phyloP scores from a whole-genome alignment of 92 coral and sea anemone species.

The Paragorgia papillata region DNA sequence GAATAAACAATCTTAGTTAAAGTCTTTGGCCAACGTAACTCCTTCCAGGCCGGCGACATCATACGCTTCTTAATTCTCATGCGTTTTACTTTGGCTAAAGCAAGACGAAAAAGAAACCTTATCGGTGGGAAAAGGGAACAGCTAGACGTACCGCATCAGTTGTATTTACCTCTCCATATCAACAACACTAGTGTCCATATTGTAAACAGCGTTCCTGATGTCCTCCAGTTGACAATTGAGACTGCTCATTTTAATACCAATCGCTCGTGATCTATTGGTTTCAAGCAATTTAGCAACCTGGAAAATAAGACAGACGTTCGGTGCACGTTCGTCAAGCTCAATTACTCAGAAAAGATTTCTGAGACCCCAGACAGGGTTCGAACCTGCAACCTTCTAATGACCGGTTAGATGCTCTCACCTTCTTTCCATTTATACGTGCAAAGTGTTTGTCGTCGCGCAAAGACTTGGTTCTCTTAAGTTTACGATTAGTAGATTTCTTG shows the following conservation, averaged over 20 bases:
- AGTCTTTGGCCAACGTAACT: not conserved
- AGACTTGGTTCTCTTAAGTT: slow-evolving; percentile 69
- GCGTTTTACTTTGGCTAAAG: no score
- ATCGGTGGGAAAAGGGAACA: no score
- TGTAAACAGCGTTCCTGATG: slow-evolving; percentile 85
- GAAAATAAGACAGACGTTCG: not conserved
- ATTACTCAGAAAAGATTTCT: no score
- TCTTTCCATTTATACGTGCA: slow-evolving; percentile 77
- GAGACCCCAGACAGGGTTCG: no score
- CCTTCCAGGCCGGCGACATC: not conserved
- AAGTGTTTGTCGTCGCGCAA: slow-evolving; percentile 87
- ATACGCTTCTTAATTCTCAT: no score
- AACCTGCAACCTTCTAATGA: no score
- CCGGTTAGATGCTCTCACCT: no score
- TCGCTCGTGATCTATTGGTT: slow-evolving; percentile 86
- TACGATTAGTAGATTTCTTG: slow-evolving; percentile 69
- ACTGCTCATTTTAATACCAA: slow-evolving; percentile 96
- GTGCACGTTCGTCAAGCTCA: no score
- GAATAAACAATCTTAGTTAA: not conserved
- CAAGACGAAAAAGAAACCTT: no score
- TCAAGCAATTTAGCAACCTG: slow-evolving; percentile 90
- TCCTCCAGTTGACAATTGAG: slow-evolving; percentile 90
- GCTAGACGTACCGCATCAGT: no score
- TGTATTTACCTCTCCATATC: slow-evolving; percentile 96
- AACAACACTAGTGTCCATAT: slow-evolving; percentile 87